Evolutionary conservation across 1,140 invertebrate genomes (phyloP), one percentile per base, ranked within the genome.

Genomic region (Drosophila mojavensis): DNA sequence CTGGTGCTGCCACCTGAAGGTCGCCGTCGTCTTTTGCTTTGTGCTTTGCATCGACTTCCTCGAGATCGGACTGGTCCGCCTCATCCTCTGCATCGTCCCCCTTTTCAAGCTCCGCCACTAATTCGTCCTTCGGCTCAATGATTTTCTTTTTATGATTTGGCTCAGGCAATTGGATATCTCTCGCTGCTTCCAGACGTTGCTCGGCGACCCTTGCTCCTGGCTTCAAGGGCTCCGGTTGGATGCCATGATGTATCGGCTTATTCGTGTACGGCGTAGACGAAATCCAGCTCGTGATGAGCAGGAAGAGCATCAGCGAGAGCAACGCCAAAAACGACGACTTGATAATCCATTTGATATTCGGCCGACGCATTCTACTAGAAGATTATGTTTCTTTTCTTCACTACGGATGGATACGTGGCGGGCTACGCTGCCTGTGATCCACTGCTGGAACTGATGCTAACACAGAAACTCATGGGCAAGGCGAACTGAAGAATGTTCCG

Each of bases 1-100:
- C 95, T 95, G 84, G 94, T 0, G 68, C 28, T 4, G 66, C 69
- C 15, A 89, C 15, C 13, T 89, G 84, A 0, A 60, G 30, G 33
- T 60, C 20, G 0, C 53, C 26, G 9, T 67, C 20, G 30, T 55
- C 54, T 1, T 71, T 58, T 3, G 11, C 48, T 1, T 9, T 17
- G n/a, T 4, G 15, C n/a, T 47, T 47, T 5, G 48, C 47, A 10
- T 20, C 48, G 5, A 9, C 3, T 17, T 41, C 51, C 4, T 33
- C 61, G n/a, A 30, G 11, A 9, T 24, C 36, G 6, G 41, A 17
- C 10, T 58, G 33, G 41, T 58, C 58, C 1, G 13, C 9, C 13
- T 65, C 55, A 2, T 65, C 53, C 2, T 66, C 78, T 33, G 5
- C 24, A 39, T 45, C 30, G 11, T 69, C 45, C 9, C 36, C 36